These are phyloP conservation scores for Ceratitis capitata DNA, from an alignment of 1,140 invertebrate genomes.

Conservation along the genomic window DNA sequence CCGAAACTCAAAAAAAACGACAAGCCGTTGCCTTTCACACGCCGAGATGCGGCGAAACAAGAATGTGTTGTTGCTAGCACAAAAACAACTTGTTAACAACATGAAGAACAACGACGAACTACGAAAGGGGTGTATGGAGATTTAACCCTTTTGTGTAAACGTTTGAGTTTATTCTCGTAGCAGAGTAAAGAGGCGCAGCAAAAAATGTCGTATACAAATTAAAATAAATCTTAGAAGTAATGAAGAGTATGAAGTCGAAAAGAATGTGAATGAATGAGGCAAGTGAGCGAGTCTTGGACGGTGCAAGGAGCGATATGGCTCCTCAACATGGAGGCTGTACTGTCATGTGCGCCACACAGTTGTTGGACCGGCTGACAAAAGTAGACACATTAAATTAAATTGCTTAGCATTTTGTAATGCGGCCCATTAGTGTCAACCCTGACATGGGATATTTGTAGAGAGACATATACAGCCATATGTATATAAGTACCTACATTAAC, in stretches of 20 bases:
- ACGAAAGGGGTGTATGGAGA: background rate
- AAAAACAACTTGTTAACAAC: constrained; percentile 25
- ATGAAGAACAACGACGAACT: background rate
- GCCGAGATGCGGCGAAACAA: background rate
- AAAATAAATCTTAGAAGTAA: background rate
- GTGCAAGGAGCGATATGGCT: too few species aligned
- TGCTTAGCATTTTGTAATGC: constrained; percentile 65
- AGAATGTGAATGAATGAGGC: background rate
- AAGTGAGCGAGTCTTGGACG: background rate
- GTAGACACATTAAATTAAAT: constrained; percentile 61
- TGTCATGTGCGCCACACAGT: background rate
- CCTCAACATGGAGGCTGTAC: background rate
- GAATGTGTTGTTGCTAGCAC: background rate
- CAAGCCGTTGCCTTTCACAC: background rate
- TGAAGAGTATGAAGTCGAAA: background rate
- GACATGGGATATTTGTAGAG: background rate
- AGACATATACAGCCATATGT: constrained; percentile 42
- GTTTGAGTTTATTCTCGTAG: background rate
- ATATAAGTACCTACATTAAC: constrained; percentile 54
- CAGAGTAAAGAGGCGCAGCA: background rate
- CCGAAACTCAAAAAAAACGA: background rate
- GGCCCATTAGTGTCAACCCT: constrained; percentile 59
- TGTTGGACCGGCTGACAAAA: constrained; percentile 19
- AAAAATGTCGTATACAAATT: constrained; percentile 22
- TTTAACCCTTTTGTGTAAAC: background rate